These are phyloP conservation scores for Gobius niger DNA, from an alignment of 2,113 vertebrate species.

Conservation along the genomic window DNA sequence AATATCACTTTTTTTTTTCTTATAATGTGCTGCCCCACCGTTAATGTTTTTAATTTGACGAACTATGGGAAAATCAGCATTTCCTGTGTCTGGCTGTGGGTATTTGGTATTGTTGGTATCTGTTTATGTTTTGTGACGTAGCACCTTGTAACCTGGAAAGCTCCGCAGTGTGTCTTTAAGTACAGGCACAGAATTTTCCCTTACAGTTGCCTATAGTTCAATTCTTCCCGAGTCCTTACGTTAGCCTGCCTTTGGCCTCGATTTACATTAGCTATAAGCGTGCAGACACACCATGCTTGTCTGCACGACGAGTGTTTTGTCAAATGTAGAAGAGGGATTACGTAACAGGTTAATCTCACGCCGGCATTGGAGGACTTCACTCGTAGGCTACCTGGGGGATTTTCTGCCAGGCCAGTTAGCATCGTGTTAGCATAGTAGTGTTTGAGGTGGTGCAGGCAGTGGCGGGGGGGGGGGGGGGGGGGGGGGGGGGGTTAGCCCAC, in stretches of 20 bases:
- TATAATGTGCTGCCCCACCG: too few species aligned
- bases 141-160: too few species aligned
- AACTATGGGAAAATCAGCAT: too few species aligned
- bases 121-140: too few species aligned
- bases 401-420: constrained; percentile 39
- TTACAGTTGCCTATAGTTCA: neutral
- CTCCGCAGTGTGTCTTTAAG: too few species aligned
- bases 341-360: constrained; percentile 49
- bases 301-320: constrained; percentile 22
- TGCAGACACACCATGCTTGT: constrained; percentile 32
- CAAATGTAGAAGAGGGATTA: constrained; percentile 45
- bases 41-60: too few species aligned
- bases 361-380: constrained; percentile 43
- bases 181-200: neutral
- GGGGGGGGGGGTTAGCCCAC: neutral
- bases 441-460: neutral
- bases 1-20: too few species aligned
- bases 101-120: too few species aligned
- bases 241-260: neutral
- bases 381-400: constrained; percentile 47
- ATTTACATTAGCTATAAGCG: neutral
- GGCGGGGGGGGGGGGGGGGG: neutral
- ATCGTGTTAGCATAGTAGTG: neutral
- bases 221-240: neutral
- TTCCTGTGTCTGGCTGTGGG: too few species aligned